These are phyloP conservation scores for Microtus ochrogaster DNA, from an alignment of 2,113 vertebrate genomes.

Conservation along the genomic window DNA sequence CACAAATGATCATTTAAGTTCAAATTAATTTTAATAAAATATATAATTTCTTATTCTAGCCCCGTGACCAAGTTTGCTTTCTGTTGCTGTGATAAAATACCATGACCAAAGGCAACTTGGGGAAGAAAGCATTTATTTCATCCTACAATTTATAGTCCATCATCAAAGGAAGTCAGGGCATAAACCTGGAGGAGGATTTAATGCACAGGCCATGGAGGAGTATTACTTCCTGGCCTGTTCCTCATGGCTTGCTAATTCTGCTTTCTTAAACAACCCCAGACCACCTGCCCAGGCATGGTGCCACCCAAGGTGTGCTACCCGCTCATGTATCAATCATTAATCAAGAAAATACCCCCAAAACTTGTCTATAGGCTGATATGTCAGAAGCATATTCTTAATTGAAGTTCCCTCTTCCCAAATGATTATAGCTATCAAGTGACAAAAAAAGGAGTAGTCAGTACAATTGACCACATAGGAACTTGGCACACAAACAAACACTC, in stretches of 20 bases:
- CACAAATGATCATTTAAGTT: background rate
- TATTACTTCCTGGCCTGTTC: background rate
- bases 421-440: background rate
- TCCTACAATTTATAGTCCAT: background rate
- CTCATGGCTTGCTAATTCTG: background rate
- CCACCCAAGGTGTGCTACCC: background rate
- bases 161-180: background rate
- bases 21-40: constrained; percentile 7
- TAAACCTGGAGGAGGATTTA: background rate
- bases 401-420: background rate
- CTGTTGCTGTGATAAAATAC: background rate
- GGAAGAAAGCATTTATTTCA: background rate
- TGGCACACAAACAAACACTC: background rate
- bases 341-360: background rate
- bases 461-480: background rate
- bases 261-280: background rate
- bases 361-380: background rate
- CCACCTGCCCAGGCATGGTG: background rate
- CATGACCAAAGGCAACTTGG: background rate
- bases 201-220: background rate
- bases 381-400: background rate
- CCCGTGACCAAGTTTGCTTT: background rate
- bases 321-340: background rate
- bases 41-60: background rate
- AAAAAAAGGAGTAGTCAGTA: background rate